These are phyloP conservation scores for Microplitis mediator DNA, from an alignment of 1,140 invertebrate genomes.

Conservation along the genomic window DNA sequence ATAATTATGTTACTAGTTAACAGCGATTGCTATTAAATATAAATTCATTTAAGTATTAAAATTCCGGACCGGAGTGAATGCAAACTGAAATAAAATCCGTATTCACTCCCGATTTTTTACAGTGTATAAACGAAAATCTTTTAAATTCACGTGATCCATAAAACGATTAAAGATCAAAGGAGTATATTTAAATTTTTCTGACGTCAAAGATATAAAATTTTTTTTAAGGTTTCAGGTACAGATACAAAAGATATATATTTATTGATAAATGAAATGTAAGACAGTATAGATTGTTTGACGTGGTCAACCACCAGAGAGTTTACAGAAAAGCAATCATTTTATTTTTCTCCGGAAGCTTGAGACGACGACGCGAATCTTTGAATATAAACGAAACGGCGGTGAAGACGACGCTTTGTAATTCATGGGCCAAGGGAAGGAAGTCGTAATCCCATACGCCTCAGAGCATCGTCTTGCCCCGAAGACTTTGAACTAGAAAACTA, in stretches of 20 bases:
- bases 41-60: no score
- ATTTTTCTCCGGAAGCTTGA: conserved; percentile 17
- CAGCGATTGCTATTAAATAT: no score
- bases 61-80: no score
- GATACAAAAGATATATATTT: not conserved
- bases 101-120: no score
- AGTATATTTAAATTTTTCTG: no score
- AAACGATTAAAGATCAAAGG: no score
- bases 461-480: conserved; percentile 28
- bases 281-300: not conserved
- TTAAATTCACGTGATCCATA: no score
- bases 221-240: not conserved
- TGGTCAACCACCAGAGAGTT: conserved; percentile 5
- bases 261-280: not conserved
- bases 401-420: conserved; percentile 42
- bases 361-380: conserved; percentile 41
- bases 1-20: no score
- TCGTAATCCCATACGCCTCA: conserved; percentile 36
- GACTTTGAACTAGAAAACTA: conserved; percentile 11
- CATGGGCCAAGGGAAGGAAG: conserved; percentile 41
- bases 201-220: no score
- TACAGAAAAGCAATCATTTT: not conserved
- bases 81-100: no score
- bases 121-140: no score
- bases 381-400: conserved; percentile 43